Base-by-base conservation (phyloP, 2,797 vertebrate species). In the Poeciliopsis infans region DNA sequence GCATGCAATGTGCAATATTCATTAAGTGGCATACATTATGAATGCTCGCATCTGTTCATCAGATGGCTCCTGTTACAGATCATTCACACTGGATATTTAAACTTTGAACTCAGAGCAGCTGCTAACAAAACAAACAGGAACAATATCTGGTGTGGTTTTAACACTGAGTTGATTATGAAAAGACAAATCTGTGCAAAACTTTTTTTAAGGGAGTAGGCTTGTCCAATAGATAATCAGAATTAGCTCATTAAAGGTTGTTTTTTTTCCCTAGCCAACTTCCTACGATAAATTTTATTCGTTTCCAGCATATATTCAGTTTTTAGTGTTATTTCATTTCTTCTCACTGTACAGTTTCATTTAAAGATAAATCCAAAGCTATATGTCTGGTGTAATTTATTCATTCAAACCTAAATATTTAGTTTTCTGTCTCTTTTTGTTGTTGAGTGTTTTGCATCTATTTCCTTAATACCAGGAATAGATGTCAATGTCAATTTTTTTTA, bases 1-100 rank as follows among this genome's bases (percentile, higher is more conserved):
- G 94, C 94, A 95, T 95, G 86, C 92, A 89, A 89, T 81, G 94
- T 95, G 94, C 94, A 95, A 95, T 95, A 95, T 89, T 93, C 90
- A 94, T 92, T 83, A 86, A 80, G 75, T 82, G 87, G 80, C 85
- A 83, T 88, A 85, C 82, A 88, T 85, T 92, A 91, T 90, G 91
- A 91, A 90, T 89, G 89, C 76, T 80, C 57, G 79, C 82, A 84
- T 85, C 86, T 71, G 68, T 86, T 88, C 70, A 74, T 83, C 83
- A 80, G 75, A 82, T 75, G 72, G 78, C 41, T 76, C 85, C 8
- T 73, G 55, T 84, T 75, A 57, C 79, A 80, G 13, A 64, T 82
- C 13, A 84, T 81, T 49, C 33, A 76, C 84, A 53, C 74, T 71
- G 45, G 74, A 82, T 74, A 80, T 86, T 79, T 87, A 55, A 85